These are phyloP conservation scores for Tipula unca DNA, from an alignment of 2,888 invertebrate species.

Conservation along the genomic window DNA sequence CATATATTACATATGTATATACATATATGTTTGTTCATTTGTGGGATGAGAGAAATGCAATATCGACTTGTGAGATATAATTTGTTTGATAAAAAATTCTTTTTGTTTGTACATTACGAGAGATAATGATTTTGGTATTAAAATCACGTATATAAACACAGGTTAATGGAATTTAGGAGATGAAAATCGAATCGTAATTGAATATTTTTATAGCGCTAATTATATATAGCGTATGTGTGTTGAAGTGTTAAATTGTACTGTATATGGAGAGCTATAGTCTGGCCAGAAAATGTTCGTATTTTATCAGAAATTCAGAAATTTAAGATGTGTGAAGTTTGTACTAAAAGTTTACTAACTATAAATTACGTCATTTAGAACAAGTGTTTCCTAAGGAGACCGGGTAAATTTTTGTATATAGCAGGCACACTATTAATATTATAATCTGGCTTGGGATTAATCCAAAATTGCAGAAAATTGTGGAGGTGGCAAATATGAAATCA, in stretches of 20 bases:
- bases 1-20: no score
- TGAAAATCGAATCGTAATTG: neutral
- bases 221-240: no score
- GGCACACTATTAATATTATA: neutral
- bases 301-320: no score
- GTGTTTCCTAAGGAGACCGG: no score
- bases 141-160: neutral
- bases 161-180: neutral
- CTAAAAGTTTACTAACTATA: no score
- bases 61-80: neutral
- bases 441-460: neutral
- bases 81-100: neutral
- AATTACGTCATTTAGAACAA: no score
- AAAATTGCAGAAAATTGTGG: neutral
- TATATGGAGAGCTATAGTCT: no score
- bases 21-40: neutral
- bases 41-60: neutral
- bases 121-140: neutral
- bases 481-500: neutral
- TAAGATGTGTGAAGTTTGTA: no score
- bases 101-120: neutral
- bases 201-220: neutral
- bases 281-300: no score
- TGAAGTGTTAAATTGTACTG: no score
- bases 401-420: neutral